phyloP scores from a whole-genome alignment of 2,797 vertebrate genomes.

The Halcyon smyrnensis region DNA sequence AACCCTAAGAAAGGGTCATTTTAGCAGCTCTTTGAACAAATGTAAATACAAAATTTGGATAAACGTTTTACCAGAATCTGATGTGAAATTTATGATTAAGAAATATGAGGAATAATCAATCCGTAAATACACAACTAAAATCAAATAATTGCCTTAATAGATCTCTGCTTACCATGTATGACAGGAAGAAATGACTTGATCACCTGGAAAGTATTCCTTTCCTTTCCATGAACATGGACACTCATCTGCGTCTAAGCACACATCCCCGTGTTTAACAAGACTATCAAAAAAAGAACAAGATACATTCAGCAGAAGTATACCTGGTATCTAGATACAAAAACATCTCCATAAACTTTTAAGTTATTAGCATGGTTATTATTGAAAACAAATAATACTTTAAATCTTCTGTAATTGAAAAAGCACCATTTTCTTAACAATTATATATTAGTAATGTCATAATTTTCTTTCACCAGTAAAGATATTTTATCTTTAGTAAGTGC shows the following conservation, averaged over 20 bases:
- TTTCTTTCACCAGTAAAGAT: background rate
- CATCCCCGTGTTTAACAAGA: slow-evolving; percentile 91
- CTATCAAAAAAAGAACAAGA: slow-evolving; percentile 68
- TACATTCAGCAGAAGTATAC: background rate
- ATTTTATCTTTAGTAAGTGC: background rate
- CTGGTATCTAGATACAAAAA: background rate
- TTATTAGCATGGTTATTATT: background rate
- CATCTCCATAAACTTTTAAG: background rate
- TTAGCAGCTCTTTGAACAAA: background rate
- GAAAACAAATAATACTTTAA: background rate
- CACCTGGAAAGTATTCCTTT: slow-evolving; percentile 94
- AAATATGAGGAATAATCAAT: background rate
- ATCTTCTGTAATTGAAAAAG: background rate
- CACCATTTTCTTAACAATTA: background rate
- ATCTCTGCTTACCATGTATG: slow-evolving; percentile 87
- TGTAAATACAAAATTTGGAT: background rate
- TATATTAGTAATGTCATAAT: background rate
- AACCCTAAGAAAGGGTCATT: background rate
- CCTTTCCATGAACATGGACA: slow-evolving; percentile 97
- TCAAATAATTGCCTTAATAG: background rate
- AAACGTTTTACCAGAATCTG: background rate
- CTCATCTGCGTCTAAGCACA: slow-evolving; percentile 87
- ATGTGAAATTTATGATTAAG: background rate
- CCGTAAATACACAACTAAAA: background rate
- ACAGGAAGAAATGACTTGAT: slow-evolving; percentile 90